Base-by-base conservation (phyloP, 2,888 invertebrate species). In the Papilio demoleus region DNA sequence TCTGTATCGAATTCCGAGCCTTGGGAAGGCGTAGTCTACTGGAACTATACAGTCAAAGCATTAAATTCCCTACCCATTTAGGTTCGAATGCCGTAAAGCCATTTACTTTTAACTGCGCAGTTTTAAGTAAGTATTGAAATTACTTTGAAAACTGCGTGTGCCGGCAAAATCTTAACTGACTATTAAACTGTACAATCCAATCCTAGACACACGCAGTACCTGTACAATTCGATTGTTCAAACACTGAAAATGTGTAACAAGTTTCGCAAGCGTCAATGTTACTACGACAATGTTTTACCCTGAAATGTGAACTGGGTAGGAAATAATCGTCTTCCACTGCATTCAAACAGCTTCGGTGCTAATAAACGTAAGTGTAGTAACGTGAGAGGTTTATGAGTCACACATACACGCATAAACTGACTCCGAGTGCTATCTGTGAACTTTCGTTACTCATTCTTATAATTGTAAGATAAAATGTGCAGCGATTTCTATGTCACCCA, bases 361-460 rank as follows among this genome's bases (percentile, higher is more conserved):
- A 70, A 65, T 70, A 53, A 69, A 65, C 65, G 61, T 62, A 62
- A 70, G 62, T 66, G 53, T 53, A 64, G 47, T 61, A 58, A 61
- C 58, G 62, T 22, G 70, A 72, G 72, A 70, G 63, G 45, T 65
- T 31, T 14, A 56, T 70, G 70, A 72, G 42, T 72, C 70, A 71
- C 63, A 64, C 66, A 24, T 22, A 63, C 36, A 31, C 47, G 14
- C 59, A 34, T 12, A 45, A n/a, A n/a, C 45, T 9, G 4, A 56
- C 22, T 56, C 62, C 62, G 42, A 34, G 42, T 17, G 56, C 63
- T 68, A 62, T 67, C 62, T 42, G 17, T n/a, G 11, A 22, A 19
- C 62, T 56, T 62, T 50, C 34, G 24, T 62, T 62, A 34, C 61
- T 66, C 47, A 66, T 60, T 60, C 53, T 64, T 50, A 36, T 65